Percentiles rank a stretch among this genome's conserved stretches.
Conservation (phyloP, 2,797 vertebrate genomes). For the Pteronotus mesoamericanus region DNA sequence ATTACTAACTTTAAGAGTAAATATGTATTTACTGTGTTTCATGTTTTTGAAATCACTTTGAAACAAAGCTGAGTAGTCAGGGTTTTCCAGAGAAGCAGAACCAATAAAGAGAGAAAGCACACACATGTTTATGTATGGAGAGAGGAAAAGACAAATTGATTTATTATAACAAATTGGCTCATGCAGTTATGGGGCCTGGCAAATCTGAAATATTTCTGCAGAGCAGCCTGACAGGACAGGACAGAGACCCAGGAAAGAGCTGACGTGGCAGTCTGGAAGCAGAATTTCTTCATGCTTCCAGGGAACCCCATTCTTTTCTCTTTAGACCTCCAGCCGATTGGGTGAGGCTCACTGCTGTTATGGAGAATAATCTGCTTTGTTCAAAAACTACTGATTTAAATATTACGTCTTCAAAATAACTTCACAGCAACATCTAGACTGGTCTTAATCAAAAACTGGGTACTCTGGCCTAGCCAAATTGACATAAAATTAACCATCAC, state of each 20-base stretch:
- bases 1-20: constrained; percentile 44
- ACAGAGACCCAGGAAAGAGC: neutral
- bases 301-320: neutral
- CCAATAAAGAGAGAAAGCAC: neutral
- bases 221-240: neutral
- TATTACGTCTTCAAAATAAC: neutral
- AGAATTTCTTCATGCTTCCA: neutral
- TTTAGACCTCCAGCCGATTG: neutral
- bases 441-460: neutral
- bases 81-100: constrained; percentile 20
- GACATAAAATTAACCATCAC: neutral
- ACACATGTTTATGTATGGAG: neutral
- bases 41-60: constrained; percentile 31
- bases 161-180: neutral
- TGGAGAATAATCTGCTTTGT: neutral
- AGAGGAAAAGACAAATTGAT: neutral
- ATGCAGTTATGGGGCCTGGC: neutral
- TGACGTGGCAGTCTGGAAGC: neutral
- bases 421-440: neutral
- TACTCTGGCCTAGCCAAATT: neutral
- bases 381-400: neutral
- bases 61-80: neutral
- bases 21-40: neutral
- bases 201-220: neutral
- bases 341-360: neutral